Evolutionary conservation across 2,797 vertebrate species (phyloP), one percentile per base, ranked within the genome.

Genomic region (Echeneis naucrates): DNA sequence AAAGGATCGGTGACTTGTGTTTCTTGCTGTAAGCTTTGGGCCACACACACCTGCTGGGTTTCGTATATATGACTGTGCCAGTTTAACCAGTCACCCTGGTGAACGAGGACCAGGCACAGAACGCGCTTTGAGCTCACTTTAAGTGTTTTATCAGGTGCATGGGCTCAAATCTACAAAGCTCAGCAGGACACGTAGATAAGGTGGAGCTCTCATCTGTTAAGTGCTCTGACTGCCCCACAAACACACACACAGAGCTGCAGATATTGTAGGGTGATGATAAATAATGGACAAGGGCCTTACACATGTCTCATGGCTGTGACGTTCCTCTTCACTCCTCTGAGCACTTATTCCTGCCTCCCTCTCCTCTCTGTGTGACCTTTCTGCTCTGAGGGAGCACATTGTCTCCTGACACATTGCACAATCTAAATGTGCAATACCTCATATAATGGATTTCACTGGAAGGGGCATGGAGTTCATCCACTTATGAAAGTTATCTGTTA

Each of bases 241-340:
- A 26, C 10, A 58, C 72, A 75, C 72, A 71, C 68, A 52, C 44
- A 24, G 23, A 69, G 51, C 71, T 44, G 73, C 54, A 82, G 82
- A 92, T 95, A 96, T 96, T 96, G 68, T 81, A 83, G 88, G 89
- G 95, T 95, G 96, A 93, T 97, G 96, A 97, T 94, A 94, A 88
- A 87, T 85, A 24, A 86, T 87, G 80, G 82, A 95, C 92, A 93
- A 93, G 87, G 93, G 90, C 74, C 89, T 68, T 66, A 84, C 90
- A 87, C 91, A 88, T 89, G 80, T 89, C 90, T 91, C 77, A 84
- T 70, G 82, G 84, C 81, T 65, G 78, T 82, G 80, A 83, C 62
- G 78, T 78, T 81, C 72, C 56, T 71, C 68, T 80, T 86, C 82
- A 79, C 84, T 86, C 75, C 79, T 83, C 78, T 63, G n/a, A 86